Base-by-base conservation (phyloP, 2,113 vertebrate genomes). In the Salvator merianae region DNA sequence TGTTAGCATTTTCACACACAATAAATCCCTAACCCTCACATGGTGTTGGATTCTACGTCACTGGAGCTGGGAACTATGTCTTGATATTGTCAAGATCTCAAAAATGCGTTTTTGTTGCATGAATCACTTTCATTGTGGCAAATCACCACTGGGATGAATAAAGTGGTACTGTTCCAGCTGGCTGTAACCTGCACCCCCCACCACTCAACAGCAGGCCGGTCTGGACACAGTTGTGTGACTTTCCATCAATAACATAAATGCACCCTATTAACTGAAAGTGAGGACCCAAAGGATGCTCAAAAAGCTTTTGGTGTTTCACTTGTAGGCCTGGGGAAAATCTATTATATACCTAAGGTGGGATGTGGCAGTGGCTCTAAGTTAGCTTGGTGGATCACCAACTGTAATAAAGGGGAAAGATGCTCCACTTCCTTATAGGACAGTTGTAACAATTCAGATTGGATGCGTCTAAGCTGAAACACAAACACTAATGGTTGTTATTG, bases 101-200 rank as follows among this genome's bases (percentile, higher is more conserved):
- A 92, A n/a, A 83, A 91, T 82, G 77, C 90, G 89, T 94, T 93
- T 93, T 81, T 55, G 62, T 3, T 50, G 3, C 9, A 43, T 69
- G 63, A 80, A 66, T 80, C 43, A 50, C 24, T 50, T 66, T 32
- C 43, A 12, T 8, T 79, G n/a, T 47, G 7, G 6, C n/a, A 36
- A 81, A 78, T 95, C 95, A 96, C 94, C 94, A 94, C 95, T 95
- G 24, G 24, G 59, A 55, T 36, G 10, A 30, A 18, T 38, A 30
- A 28, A 26, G 7, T 38, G 32, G 32, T 40, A 63, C 36, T 65
- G 6, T 40, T 36, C 7, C 34, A 26, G 55, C 13, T 5, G 13
- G 22, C 10, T 38, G 26, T 24, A 14, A 34, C 13, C n/a, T 3
- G 18, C 68, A 5, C 68, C 30, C 3, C 68, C 68, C 68, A 16